Evolutionary conservation across 2,113 vertebrate genomes (phyloP).

Genomic region (Ctenomys sociabilis): DNA sequence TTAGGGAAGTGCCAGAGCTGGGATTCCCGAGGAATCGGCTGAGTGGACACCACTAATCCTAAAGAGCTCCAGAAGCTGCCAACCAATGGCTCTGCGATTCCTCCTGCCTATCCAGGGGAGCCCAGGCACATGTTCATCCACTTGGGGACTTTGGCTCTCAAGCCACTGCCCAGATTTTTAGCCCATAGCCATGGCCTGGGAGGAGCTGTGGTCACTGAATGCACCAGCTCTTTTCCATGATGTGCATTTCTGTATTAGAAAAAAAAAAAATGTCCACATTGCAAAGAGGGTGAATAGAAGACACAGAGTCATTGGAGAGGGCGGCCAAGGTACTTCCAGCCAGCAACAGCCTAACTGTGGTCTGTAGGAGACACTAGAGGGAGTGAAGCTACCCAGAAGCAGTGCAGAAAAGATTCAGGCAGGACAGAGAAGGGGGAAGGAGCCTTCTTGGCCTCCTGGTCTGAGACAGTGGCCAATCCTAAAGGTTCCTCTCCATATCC

Average conservation of each 20-base stretch:
- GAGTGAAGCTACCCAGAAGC: too few species aligned
- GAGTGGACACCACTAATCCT: too few species aligned
- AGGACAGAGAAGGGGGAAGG: accelerated
- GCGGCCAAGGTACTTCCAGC: background rate
- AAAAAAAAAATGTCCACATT: background rate
- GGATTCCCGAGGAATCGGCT: background rate
- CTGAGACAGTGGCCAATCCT: background rate
- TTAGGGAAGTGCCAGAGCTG: background rate
- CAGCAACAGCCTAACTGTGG: too few species aligned
- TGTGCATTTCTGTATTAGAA: background rate
- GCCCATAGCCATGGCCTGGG: background rate
- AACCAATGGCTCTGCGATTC: too few species aligned
- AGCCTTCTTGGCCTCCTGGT: background rate
- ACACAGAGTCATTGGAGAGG: background rate
- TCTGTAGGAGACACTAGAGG: background rate
- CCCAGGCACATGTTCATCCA: background rate
- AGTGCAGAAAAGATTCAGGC: accelerated
- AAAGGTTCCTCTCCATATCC: background rate
- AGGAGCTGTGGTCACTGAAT: too few species aligned
- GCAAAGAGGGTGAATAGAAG: background rate
- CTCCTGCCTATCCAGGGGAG: background rate
- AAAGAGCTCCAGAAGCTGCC: background rate
- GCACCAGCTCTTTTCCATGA: background rate
- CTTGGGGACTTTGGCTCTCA: background rate
- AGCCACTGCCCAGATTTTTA: background rate